These are phyloP conservation scores for Campylomormyrus numenius DNA, from an alignment of 2,113 vertebrate species.

Conservation along the genomic window DNA sequence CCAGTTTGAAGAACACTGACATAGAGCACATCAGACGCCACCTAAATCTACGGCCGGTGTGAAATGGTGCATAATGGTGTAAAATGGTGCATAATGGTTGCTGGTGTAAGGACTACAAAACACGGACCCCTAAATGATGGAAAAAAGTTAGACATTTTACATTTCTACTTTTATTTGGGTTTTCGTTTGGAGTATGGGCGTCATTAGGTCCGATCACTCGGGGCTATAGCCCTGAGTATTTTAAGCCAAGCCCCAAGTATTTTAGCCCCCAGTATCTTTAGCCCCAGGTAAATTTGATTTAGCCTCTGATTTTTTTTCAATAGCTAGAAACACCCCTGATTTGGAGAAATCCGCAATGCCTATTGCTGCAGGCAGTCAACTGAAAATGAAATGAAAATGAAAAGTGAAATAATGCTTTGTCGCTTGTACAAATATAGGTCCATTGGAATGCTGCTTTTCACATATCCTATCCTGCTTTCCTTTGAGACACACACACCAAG, in stretches of 20 bases:
- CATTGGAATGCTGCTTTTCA: not conserved
- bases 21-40: not conserved
- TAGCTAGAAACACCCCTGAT: not conserved
- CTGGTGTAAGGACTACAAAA: not conserved
- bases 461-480: not conserved
- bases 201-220: too few species aligned
- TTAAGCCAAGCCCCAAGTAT: too few species aligned
- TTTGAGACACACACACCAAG: not conserved
- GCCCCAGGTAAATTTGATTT: too few species aligned
- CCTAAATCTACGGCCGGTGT: not conserved
- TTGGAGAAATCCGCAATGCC: not conserved
- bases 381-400: not conserved
- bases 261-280: too few species aligned
- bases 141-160: not conserved
- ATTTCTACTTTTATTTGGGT: not conserved
- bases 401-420: not conserved
- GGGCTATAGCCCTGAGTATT: too few species aligned
- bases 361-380: not conserved
- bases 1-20: not conserved
- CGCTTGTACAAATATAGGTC: not conserved
- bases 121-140: not conserved
- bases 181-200: not conserved
- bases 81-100: not conserved
- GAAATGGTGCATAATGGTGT: not conserved
- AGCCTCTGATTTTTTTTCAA: too few species aligned